Evolutionary conservation across 2,888 invertebrate species (phyloP).

Genomic region (Protula sp.): DNA sequence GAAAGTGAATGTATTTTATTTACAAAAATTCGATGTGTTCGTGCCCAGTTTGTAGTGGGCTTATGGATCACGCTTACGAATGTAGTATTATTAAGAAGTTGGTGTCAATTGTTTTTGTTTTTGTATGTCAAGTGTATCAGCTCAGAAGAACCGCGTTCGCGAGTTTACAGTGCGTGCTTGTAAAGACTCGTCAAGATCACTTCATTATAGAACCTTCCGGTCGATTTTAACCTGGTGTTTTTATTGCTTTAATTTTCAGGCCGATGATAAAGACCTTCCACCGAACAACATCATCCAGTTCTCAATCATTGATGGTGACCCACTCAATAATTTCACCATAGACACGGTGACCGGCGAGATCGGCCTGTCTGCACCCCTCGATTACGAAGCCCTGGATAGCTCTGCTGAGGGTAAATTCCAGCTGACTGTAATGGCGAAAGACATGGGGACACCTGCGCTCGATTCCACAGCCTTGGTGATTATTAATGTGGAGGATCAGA

Average conservation of each 20-base stretch:
- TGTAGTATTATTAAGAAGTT: too few species aligned
- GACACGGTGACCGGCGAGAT: slow-evolving; percentile 63
- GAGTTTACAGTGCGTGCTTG: too few species aligned
- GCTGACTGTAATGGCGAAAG: slow-evolving; percentile 29
- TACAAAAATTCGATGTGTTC: too few species aligned
- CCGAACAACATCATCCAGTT: slow-evolving; percentile 40
- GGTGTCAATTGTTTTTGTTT: too few species aligned
- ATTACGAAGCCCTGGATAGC: slow-evolving; percentile 39
- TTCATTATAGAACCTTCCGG: too few species aligned
- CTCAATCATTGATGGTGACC: slow-evolving; percentile 30
- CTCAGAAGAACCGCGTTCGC: too few species aligned
- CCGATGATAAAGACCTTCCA: slow-evolving; percentile 69
- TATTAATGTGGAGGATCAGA: slow-evolving; percentile 71
- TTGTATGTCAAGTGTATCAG: too few species aligned
- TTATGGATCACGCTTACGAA: too few species aligned
- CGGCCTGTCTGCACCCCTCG: slow-evolving; percentile 33
- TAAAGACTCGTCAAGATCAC: too few species aligned
- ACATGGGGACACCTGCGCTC: slow-evolving; percentile 35
- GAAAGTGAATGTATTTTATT: not conserved
- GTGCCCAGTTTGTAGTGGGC: too few species aligned
- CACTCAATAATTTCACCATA: slow-evolving; percentile 58
- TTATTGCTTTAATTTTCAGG: slow-evolving; percentile 58
- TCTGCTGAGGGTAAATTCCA: slow-evolving; percentile 28
- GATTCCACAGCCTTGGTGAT: slow-evolving; percentile 37
- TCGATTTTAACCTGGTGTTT: too few species aligned